These are phyloP conservation scores for Agonopterix subpropinquella DNA, from an alignment of 2,888 invertebrate species.

Conservation along the genomic window DNA sequence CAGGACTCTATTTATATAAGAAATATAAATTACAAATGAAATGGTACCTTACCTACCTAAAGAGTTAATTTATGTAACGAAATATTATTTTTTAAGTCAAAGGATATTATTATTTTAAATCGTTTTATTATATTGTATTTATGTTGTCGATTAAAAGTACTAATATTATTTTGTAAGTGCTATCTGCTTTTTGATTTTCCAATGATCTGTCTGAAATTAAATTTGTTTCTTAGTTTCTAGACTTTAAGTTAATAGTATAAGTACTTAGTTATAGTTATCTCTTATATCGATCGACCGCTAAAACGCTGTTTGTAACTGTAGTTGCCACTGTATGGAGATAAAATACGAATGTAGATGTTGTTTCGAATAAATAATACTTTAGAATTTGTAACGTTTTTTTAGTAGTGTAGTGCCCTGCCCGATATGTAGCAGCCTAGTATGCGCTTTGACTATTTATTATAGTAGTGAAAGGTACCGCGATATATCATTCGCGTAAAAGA, in stretches of 20 bases:
- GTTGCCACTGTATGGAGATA: conserved; percentile 22
- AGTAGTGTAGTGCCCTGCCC: no score
- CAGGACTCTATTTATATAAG: no score
- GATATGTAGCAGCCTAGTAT: no score
- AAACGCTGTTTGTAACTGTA: conserved; percentile 20
- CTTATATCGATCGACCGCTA: conserved; percentile 12
- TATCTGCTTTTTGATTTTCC: conserved; percentile 6
- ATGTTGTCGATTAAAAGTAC: conserved; percentile 12
- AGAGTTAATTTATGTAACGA: conserved; percentile 8
- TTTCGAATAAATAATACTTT: conserved; percentile 36
- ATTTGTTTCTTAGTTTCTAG: no score
- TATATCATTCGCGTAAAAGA: no score
- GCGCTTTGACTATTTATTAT: no score
- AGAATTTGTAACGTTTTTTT: background rate
- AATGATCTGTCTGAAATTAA: no score
- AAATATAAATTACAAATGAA: no score
- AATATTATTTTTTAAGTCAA: background rate
- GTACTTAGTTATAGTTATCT: conserved; percentile 1
- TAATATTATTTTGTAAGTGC: conserved; percentile 10
- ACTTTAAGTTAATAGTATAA: background rate
- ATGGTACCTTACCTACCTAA: no score
- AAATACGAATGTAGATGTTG: conserved; percentile 36
- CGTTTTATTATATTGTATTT: background rate
- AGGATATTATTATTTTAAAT: background rate
- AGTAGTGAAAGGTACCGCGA: no score